These are phyloP conservation scores for Tenthredo distinguenda DNA, from an alignment of 2,888 invertebrate genomes.

Conservation along the genomic window DNA sequence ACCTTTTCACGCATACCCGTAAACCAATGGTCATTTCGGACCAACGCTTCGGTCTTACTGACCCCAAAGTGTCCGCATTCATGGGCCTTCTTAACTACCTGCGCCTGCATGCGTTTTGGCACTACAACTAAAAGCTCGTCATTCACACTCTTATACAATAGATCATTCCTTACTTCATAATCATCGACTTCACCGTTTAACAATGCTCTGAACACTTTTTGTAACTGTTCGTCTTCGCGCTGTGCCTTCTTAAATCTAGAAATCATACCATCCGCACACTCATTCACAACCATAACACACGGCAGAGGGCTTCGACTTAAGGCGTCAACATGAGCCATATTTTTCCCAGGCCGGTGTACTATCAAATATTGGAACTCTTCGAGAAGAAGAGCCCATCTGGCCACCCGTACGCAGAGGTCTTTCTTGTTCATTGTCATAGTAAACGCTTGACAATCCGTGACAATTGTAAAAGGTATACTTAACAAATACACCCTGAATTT, in stretches of 20 bases:
- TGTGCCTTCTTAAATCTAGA: not conserved
- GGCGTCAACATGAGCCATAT: slow-evolving; percentile 56
- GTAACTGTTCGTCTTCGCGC: slow-evolving; percentile 45
- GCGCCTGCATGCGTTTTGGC: slow-evolving; percentile 69
- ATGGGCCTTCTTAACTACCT: slow-evolving; percentile 70
- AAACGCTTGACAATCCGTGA: slow-evolving; percentile 58
- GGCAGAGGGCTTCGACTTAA: slow-evolving; percentile 53
- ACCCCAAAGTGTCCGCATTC: slow-evolving; percentile 70
- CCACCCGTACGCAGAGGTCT: slow-evolving; percentile 46
- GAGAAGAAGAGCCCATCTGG: slow-evolving; percentile 56
- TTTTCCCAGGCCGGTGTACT: slow-evolving; percentile 54
- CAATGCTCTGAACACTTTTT: slow-evolving; percentile 30
- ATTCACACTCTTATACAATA: slow-evolving; percentile 53
- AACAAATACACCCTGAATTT: slow-evolving; percentile 53
- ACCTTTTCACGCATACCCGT: slow-evolving; percentile 55
- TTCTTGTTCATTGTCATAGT: slow-evolving; percentile 21
- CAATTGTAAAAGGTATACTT: slow-evolving; percentile 55
- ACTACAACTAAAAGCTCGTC: slow-evolving; percentile 61
- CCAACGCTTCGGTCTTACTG: slow-evolving; percentile 65
- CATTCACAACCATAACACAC: not conserved
- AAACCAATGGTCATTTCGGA: slow-evolving; percentile 67
- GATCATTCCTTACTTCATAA: slow-evolving; percentile 39
- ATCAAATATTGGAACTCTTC: slow-evolving; percentile 56
- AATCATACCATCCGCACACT: not conserved
- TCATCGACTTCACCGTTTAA: not conserved